Evolutionary conservation across 2,888 invertebrate genomes (phyloP).

Genomic region (Nemapogon koenigi): DNA sequence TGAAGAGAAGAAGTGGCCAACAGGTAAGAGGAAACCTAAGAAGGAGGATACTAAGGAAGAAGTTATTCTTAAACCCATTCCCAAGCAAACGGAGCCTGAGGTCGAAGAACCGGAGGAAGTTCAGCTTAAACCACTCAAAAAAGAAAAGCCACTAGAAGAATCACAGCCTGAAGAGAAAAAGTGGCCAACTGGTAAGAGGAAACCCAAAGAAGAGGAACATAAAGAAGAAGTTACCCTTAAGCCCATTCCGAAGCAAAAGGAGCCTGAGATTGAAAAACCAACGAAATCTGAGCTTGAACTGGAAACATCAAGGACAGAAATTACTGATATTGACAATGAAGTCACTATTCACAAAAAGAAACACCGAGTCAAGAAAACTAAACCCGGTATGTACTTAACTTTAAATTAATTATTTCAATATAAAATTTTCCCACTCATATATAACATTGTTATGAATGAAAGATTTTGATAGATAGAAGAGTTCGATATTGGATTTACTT

Average conservation of each 20-base stretch:
- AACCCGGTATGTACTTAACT: too few species aligned
- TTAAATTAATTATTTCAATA: too few species aligned
- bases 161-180: constrained; percentile 22
- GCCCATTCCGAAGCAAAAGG: constrained; percentile 25
- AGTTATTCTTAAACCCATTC: constrained; percentile 30
- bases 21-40: constrained; percentile 28
- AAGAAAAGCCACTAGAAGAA: constrained; percentile 31
- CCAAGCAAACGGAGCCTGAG: constrained; percentile 23
- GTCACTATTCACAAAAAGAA: too few species aligned
- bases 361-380: too few species aligned
- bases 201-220: constrained; percentile 28
- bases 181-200: constrained; percentile 18
- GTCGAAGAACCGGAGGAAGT: constrained; percentile 28
- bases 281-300: too few species aligned
- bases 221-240: constrained; percentile 29
- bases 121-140: constrained; percentile 22
- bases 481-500: too few species aligned
- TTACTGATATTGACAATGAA: too few species aligned
- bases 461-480: too few species aligned
- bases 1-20: constrained; percentile 29
- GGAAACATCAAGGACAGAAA: too few species aligned
- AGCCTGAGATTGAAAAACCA: constrained; percentile 31
- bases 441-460: too few species aligned
- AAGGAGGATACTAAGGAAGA: constrained; percentile 35
- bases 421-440: too few species aligned